phyloP scores from a whole-genome alignment of 2,888 invertebrate genomes.

The Teleiodes luculella region DNA sequence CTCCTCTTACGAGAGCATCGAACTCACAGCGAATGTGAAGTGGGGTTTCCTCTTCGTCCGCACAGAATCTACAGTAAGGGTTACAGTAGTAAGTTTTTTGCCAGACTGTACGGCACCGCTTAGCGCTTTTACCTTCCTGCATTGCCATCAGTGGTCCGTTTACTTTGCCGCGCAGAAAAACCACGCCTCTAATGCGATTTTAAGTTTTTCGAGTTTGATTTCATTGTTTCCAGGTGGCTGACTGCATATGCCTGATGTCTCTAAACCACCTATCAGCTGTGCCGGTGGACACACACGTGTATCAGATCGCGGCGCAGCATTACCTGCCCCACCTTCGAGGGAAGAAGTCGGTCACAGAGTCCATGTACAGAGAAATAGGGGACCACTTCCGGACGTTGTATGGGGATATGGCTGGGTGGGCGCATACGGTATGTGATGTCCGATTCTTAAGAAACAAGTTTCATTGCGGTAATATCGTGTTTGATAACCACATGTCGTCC shows the following conservation, averaged over 20 bases:
- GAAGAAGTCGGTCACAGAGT: conserved; percentile 84
- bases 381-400: conserved; percentile 87
- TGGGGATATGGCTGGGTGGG: conserved; percentile 95
- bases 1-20: no score
- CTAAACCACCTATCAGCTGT: conserved; percentile 91
- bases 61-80: no score
- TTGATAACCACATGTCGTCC: neutral
- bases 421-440: conserved; percentile 88
- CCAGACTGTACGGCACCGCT: no score
- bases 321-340: conserved; percentile 88
- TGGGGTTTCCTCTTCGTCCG: no score
- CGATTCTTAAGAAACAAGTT: neutral
- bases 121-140: no score
- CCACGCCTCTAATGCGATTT: no score
- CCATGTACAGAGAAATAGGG: conserved; percentile 91
- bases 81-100: no score
- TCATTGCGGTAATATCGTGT: neutral
- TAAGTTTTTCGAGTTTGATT: no score
- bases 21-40: no score
- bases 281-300: conserved; percentile 98
- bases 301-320: conserved; percentile 89
- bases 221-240: conserved; percentile 86
- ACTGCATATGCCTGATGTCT: conserved; percentile 98
- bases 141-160: neutral
- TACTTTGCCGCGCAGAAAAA: no score